Evolutionary conservation across 2,797 vertebrate species (phyloP), one percentile per base, ranked within the genome.

Genomic region (Poecilia wingei): DNA sequence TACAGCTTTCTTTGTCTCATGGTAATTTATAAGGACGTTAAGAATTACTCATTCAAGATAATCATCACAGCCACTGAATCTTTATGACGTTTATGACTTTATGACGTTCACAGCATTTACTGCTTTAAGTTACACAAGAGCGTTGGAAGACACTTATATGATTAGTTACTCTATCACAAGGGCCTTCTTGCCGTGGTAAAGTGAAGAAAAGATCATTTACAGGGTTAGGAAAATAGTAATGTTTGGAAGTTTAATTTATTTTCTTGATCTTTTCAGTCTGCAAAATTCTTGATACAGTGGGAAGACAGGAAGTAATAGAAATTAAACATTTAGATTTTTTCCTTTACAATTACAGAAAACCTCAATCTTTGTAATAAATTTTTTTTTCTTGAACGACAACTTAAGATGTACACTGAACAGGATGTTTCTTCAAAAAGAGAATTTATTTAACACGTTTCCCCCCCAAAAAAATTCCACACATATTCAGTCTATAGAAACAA

Each of bases 391-490:
- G 25, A n/a, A 51, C 25, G 69, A 28, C 8, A 68, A 16, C 28
- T 14, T 36, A 47, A 79, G 28, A 55, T 13, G 2, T 1, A 20
- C 25, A 72, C 28, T 22, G 1, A 9, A 25, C 33, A 45, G 64
- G 14, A 61, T 0, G 0, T 78, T 46, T 51, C 53, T 82, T 80
- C 75, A 81, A 76, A 80, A 80, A 45, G 46, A 82, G 25, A 72
- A 49, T 90, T 89, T 88, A 88, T 87, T 84, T 20, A 46, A 46
- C 16, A 81, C 7, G 78, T 75, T 41, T 72, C 33, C 75, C 77
- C 57, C 12, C 20, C 16, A 1, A 66, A 8, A 10, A 13, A 2
- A 57, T 28, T 18, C 3, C 22, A 81, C 31, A 64, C 31, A 75
- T 16, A 69, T 18, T 75, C 33, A 43, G 55, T 82, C 22, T 55